Percentiles rank a stretch among this genome's conserved stretches.
These are phyloP conservation scores for Habroteleia sp. DNA, from an alignment of 2,888 invertebrate genomes.

Conservation along the genomic window DNA sequence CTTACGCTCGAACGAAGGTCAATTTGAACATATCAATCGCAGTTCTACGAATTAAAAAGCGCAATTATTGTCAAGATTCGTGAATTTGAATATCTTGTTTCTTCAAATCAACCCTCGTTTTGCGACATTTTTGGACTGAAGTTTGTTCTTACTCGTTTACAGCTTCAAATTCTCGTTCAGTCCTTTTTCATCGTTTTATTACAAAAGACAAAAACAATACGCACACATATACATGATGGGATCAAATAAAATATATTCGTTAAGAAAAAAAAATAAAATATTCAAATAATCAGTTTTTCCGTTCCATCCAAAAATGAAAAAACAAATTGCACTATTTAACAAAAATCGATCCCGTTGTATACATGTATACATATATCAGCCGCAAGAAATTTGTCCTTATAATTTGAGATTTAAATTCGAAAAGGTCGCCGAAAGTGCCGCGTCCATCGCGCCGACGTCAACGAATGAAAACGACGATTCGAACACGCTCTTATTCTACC, in stretches of 20 bases:
- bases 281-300: neutral
- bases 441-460: conserved; percentile 23
- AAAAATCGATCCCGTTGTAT: conserved; percentile 7
- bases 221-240: conserved; percentile 19
- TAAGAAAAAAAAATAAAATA: conserved; percentile 6
- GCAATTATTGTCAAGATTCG: conserved; percentile 35
- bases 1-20: conserved; percentile 39
- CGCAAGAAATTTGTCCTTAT: conserved; percentile 2
- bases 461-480: conserved; percentile 16
- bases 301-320: too few species aligned
- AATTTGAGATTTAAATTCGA: conserved; percentile 14
- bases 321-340: conserved; percentile 24
- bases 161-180: conserved; percentile 67
- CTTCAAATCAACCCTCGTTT: conserved; percentile 25
- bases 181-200: conserved; percentile 34
- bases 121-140: conserved; percentile 14
- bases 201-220: conserved; percentile 31
- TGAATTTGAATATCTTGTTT: neutral
- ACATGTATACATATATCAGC: conserved; percentile 16
- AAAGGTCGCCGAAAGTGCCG: conserved; percentile 18
- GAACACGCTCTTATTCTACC: neutral
- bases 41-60: conserved; percentile 3
- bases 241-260: conserved; percentile 3
- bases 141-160: too few species aligned
- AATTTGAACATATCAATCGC: conserved; percentile 12